These are phyloP conservation scores for Prunella strophiata DNA, from an alignment of 2,797 vertebrate genomes.

Conservation along the genomic window DNA sequence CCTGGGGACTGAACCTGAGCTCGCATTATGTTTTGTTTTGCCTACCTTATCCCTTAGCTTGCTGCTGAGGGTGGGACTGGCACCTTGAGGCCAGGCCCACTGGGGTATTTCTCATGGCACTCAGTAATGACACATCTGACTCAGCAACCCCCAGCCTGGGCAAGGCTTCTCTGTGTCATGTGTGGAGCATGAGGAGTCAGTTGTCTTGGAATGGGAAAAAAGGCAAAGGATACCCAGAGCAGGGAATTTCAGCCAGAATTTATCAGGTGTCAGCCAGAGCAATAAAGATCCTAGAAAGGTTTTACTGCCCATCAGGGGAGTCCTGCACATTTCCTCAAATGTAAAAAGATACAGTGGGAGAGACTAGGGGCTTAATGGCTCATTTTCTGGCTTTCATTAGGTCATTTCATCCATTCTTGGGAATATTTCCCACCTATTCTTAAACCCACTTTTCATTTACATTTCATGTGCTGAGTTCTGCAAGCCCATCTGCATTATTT, in stretches of 20 bases:
- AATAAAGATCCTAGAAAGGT: neutral
- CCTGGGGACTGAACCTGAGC: neutral
- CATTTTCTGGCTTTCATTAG: neutral
- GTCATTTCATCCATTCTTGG: neutral
- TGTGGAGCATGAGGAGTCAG: neutral
- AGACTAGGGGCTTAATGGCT: neutral
- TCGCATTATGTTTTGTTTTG: neutral
- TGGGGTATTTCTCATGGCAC: neutral
- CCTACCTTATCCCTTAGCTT: neutral
- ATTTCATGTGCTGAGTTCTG: neutral
- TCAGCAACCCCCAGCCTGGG: neutral
- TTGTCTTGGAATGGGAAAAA: neutral
- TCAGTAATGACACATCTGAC: neutral
- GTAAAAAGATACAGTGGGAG: neutral
- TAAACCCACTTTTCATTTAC: neutral
- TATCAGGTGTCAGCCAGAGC: neutral
- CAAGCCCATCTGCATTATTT: neutral
- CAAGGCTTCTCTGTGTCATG: rapidly evolving
- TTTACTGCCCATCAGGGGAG: constrained; percentile 3
- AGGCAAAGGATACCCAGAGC: neutral
- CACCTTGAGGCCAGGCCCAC: neutral
- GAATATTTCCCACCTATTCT: neutral
- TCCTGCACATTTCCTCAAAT: neutral
- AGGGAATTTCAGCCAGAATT: constrained; percentile 13
- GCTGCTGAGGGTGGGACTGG: rapidly evolving